Percentiles rank a stretch among this genome's conserved stretches.
Conservation (phyloP, 2,113 vertebrate species). For the Nycticebus coucang region DNA sequence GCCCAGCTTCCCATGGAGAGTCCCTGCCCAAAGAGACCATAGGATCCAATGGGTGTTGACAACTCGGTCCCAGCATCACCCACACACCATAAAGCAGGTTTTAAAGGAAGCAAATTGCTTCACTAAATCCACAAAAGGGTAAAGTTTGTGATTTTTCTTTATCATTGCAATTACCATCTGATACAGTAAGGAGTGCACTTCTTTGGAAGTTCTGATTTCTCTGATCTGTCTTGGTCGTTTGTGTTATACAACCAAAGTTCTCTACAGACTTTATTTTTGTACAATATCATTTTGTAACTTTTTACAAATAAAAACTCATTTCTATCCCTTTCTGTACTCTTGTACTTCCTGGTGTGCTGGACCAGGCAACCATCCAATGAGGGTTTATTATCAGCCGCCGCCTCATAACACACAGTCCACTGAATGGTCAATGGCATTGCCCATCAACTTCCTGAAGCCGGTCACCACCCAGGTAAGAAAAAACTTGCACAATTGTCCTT, state of each 20-base stretch:
- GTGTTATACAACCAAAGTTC: slow-evolving; percentile 99
- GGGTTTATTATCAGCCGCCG: not conserved
- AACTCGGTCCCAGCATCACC: slow-evolving; percentile 44
- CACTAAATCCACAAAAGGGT: slow-evolving; percentile 86
- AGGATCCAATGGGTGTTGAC: not conserved
- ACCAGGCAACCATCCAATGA: not conserved
- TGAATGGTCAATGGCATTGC: not conserved
- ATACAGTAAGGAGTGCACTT: slow-evolving; percentile 82
- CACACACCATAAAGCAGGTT: slow-evolving; percentile 53
- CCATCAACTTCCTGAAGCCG: not conserved
- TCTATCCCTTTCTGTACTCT: slow-evolving; percentile 87
- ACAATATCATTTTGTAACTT: slow-evolving; percentile 99
- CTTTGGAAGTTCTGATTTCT: slow-evolving; percentile 87
- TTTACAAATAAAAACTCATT: slow-evolving; percentile 99
- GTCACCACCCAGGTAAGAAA: not conserved
- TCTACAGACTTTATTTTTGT: slow-evolving; percentile 99
- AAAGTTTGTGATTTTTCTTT: slow-evolving; percentile 88
- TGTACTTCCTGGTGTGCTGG: slow-evolving; percentile 15
- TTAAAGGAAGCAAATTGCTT: slow-evolving; percentile 62
- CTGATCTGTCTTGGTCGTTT: slow-evolving; percentile 90
- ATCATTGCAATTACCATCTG: slow-evolving; percentile 70
- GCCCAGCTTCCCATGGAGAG: not conserved
- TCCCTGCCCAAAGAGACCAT: not conserved
- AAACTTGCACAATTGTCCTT: not conserved
- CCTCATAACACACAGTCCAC: not conserved